Evolutionary conservation across 2,888 invertebrate genomes (phyloP).

Genomic region (Melanostoma mellinum): DNA sequence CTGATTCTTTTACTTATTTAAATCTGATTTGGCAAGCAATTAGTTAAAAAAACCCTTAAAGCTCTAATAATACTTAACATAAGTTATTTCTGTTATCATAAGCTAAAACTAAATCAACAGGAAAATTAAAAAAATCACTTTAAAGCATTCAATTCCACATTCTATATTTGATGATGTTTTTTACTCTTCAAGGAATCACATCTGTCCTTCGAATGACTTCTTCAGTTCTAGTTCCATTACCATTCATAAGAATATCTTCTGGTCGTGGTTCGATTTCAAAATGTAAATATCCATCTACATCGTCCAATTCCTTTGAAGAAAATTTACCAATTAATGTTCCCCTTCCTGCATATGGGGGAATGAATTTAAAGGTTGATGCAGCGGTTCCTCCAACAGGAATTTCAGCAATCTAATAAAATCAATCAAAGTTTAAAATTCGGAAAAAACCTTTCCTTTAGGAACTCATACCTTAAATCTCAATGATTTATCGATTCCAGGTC

Average conservation of each 20-base stretch:
- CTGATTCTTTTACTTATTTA: too few species aligned
- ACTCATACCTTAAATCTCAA: constrained; percentile 86
- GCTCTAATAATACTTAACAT: neutral
- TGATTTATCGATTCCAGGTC: constrained; percentile 89
- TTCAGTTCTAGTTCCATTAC: constrained; percentile 75
- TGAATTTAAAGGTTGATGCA: constrained; percentile 88
- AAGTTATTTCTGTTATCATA: neutral
- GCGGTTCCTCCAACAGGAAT: constrained; percentile 87
- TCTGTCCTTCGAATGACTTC: constrained; percentile 79
- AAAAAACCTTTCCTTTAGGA: neutral
- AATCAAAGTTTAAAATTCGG: neutral
- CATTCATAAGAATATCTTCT: constrained; percentile 79
- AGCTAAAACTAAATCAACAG: neutral
- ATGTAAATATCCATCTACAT: constrained; percentile 93
- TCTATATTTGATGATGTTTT: neutral
- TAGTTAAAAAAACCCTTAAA: too few species aligned
- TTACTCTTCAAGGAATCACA: constrained; percentile 76
- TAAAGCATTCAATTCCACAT: neutral
- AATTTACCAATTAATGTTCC: constrained; percentile 94
- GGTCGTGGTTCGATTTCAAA: constrained; percentile 85
- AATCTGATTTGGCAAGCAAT: too few species aligned
- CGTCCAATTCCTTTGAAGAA: constrained; percentile 92
- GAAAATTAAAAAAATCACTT: constrained; percentile 19
- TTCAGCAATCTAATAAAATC: constrained; percentile 78
- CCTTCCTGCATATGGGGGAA: constrained; percentile 90